Evolutionary conservation across 2,113 vertebrate species (phyloP).

Genomic region (Brachypodius melanocephalos): DNA sequence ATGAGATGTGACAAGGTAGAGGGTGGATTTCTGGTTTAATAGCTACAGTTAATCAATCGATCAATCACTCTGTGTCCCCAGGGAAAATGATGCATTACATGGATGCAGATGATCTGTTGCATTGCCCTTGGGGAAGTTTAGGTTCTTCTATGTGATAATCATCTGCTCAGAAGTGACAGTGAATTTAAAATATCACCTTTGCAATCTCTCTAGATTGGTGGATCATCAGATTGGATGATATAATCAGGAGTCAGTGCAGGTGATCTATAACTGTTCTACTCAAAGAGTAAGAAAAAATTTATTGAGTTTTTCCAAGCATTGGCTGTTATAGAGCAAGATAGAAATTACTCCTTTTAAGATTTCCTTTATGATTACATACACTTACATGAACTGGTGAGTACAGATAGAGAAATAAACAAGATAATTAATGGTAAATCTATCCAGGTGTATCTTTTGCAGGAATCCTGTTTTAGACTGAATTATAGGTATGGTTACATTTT

Average conservation of each 20-base stretch:
- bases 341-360: neutral
- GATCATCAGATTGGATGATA: neutral
- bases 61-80: neutral
- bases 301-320: neutral
- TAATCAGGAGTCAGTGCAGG: neutral
- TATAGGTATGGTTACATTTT: neutral
- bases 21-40: slow-evolving; percentile 25
- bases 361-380: neutral
- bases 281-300: neutral
- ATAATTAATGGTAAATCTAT: neutral
- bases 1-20: slow-evolving; percentile 16
- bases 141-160: neutral
- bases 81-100: neutral
- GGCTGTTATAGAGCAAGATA: neutral
- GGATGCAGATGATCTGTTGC: neutral
- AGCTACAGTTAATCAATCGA: slow-evolving; percentile 4
- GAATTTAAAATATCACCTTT: neutral
- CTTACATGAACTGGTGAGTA: neutral
- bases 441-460: neutral
- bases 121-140: neutral
- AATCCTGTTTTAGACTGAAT: neutral
- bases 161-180: neutral
- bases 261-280: neutral
- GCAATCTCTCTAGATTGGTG: neutral
- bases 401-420: neutral